Conservation (phyloP, 2,797 vertebrate genomes). For the Enteromius radiatus region DNA sequence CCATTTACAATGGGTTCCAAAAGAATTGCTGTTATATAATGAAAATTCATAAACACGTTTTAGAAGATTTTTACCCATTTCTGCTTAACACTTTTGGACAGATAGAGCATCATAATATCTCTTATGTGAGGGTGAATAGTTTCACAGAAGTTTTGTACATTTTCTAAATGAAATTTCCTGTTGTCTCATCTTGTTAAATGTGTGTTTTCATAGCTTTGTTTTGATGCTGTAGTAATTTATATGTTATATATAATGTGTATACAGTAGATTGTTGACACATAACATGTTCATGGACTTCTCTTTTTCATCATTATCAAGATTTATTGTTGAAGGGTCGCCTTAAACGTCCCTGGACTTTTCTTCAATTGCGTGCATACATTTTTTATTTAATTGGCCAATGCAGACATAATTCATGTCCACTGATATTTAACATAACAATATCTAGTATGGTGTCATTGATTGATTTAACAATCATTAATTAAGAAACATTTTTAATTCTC, state of each 20-base stretch:
- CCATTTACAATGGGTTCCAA: constrained; percentile 18
- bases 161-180: background rate
- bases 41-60: constrained; percentile 30
- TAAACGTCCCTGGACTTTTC: background rate
- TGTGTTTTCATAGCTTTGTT: constrained; percentile 4
- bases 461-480: background rate
- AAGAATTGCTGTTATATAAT: constrained; percentile 26
- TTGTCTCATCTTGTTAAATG: background rate
- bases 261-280: background rate
- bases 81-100: constrained; percentile 12
- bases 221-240: background rate
- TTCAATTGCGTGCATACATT: background rate
- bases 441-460: background rate
- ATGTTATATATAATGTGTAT: background rate
- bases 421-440: background rate
- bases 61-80: constrained; percentile 9
- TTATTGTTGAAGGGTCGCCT: background rate
- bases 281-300: background rate
- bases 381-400: background rate
- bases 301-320: background rate
- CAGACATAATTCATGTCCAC: background rate
- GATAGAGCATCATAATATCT: background rate
- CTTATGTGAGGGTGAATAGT: background rate
- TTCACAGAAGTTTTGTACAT: background rate
- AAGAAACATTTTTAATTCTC: background rate